Base-by-base conservation (phyloP, 2,888 invertebrate species). In the Agriopis leucophaearia region DNA sequence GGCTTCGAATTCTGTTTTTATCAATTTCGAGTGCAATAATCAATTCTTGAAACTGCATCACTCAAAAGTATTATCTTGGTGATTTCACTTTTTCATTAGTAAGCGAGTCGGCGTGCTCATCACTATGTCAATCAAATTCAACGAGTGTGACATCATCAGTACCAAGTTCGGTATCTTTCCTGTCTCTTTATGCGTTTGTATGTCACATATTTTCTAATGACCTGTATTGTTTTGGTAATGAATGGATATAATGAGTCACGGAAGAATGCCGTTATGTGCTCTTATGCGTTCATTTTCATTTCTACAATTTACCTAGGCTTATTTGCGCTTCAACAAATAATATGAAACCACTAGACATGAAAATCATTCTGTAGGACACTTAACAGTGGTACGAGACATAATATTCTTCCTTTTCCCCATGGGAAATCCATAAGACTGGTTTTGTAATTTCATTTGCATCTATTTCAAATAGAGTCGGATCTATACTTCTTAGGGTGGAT, bases 81-180 rank as follows among this genome's bases (percentile, higher is more conserved):
- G 68, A 63, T 42, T 67, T 67, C 58, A 58, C 40, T 58, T 38
- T 27, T 45, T 51, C 38, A 56, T 59, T 68, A 12, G 63, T 63
- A 63, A 67, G 54, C 50, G 18, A 42, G 1, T 54, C 6, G 7
- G 38, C 42, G 13, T 13, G 18, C 55, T 44, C 58, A 15, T 68
- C 52, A 56, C 54, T 75, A 70, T 77, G 73, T 77, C 78, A 78
- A 77, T 77, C 74, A 65, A 78, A 79, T 80, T 77, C 74, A 72
- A 66, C 56, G 52, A 58, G 64, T 69, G 71, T 75, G 71, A 68
- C 77, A 76, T 77, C 80, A 80, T 75, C 71, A 63, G 73, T 71
- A 73, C 78, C 78, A 78, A 73, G 74, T 82, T 80, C 78, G 79
- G 82, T 77, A 74, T 79, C 76, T 80, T 81, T 83, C 81, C 83